Base-by-base conservation (phyloP, 2,888 invertebrate species). In the Tolmerus cingulatus region DNA sequence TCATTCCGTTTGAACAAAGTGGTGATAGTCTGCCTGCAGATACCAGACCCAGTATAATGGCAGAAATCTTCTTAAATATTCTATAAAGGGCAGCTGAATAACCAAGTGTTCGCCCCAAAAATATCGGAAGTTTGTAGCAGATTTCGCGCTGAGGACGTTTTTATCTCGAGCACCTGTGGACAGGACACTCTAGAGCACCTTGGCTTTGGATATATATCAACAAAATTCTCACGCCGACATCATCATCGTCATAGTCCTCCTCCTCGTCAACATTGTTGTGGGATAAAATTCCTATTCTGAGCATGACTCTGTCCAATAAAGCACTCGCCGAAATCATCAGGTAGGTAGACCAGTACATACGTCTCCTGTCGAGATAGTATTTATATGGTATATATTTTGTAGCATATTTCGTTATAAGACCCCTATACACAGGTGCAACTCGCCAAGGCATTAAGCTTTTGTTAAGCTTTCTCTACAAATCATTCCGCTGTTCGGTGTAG, bases 311-410 rank as follows among this genome's bases (percentile, higher is more conserved):
- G 74, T 87, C 43, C 79, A 16, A 85, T 87, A 74, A 87, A 74
- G 76, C 81, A 87, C 86, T 57, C 87, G 78, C 86, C 85, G 79
- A 86, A 88, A 88, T 87, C 88, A 88, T 87, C 88, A 88, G 87
- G 88, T 88, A 87, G 85, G 87, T 74, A 82, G 82, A 51, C 57
- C 37, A 82, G 79, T 82, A 82, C 57, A 82, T 82, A 82, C 23
- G 37, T 76, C 76, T 27, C 76, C 37, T 76, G 76, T 76, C 34
- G 37, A 37, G 37, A 9, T 30, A 30, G 30, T 30, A 30, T n/a
- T n/a, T 30, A 30, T 30, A 30, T 30, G 14, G 37, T 66, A 82
- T 57, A 81, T 19, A 82, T 55, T 27, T 16, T 57, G 12, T 3
- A 12, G 37, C 12, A 16, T 46, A 46, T 46, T 46, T 16, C 34